A percentile compares a stretch with the other conserved stretches of the same genome.
These are phyloP conservation scores for Idaea dimidiata DNA, from an alignment of 2,888 invertebrate species.

Conservation along the genomic window DNA sequence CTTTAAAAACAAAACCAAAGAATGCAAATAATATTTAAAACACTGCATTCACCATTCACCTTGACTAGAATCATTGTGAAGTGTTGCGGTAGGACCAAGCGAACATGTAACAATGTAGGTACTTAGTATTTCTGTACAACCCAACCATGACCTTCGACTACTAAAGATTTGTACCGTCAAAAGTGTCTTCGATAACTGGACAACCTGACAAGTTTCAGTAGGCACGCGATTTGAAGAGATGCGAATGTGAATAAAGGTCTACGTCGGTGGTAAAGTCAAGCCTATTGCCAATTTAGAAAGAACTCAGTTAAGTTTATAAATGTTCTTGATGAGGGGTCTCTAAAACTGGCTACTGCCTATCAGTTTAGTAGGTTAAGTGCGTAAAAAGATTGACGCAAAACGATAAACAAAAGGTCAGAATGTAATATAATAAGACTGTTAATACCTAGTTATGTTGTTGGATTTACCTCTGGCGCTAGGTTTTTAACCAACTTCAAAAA, in stretches of 20 bases:
- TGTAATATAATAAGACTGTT: neutral
- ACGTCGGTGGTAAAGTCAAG: neutral
- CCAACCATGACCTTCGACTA: slow-evolving; percentile 3
- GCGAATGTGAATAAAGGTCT: neutral
- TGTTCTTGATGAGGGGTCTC: neutral
- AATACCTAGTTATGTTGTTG: neutral
- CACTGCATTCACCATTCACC: neutral
- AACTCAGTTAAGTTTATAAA: neutral
- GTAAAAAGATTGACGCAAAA: neutral
- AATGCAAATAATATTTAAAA: slow-evolving; percentile 1
- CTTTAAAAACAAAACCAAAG: neutral
- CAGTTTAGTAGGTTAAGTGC: neutral
- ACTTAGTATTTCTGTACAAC: neutral
- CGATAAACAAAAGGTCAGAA: neutral
- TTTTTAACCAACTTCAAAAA: no score
- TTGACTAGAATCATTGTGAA: neutral
- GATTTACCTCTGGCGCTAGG: neutral
- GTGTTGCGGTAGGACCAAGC: neutral
- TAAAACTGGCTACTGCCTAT: neutral
- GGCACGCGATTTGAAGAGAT: neutral
- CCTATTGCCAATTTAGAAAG: neutral
- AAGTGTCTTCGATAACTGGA: neutral
- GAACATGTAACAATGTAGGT: neutral
- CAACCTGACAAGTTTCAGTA: neutral
- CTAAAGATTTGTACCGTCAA: neutral